Conservation (phyloP, 2,888 invertebrate species). For the Strigamia maritima region DNA sequence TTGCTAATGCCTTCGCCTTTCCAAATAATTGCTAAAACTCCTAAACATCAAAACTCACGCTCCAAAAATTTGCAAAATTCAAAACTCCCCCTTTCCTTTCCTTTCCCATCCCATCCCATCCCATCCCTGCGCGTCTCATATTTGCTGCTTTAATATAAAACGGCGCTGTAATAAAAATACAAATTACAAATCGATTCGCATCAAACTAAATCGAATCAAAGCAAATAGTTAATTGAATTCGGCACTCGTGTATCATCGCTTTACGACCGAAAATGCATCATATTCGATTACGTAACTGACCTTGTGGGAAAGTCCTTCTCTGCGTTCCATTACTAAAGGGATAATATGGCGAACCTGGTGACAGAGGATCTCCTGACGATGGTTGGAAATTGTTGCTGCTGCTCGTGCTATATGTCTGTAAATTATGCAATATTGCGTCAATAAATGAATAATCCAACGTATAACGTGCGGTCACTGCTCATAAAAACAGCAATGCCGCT, state of each 20-base stretch:
- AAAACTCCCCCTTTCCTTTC: background rate
- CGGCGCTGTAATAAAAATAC: background rate
- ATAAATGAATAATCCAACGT: background rate
- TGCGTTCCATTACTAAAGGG: conserved; percentile 42
- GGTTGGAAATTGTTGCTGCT: conserved; percentile 9
- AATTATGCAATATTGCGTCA: background rate
- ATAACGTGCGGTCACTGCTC: background rate
- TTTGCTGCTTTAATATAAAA: background rate
- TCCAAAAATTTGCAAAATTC: background rate
- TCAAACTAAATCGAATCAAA: background rate
- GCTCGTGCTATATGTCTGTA: conserved; percentile 33
- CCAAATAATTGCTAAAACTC: conserved; percentile 15
- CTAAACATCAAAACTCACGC: conserved; percentile 7
- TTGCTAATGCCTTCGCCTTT: conserved; percentile 15
- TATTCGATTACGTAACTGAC: conserved; percentile 30
- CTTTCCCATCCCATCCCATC: background rate
- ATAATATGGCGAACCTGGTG: conserved; percentile 42
- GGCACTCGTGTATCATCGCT: background rate
- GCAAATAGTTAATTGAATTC: conserved; percentile 4
- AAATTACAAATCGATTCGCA: background rate
- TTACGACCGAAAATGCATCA: background rate
- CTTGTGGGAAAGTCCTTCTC: conserved; percentile 42
- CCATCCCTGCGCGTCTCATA: background rate
- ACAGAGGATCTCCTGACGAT: conserved; percentile 38
- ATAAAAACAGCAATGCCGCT: background rate